phyloP scores from a whole-genome alignment of 2,888 invertebrate genomes.

The Eledona agricola region DNA sequence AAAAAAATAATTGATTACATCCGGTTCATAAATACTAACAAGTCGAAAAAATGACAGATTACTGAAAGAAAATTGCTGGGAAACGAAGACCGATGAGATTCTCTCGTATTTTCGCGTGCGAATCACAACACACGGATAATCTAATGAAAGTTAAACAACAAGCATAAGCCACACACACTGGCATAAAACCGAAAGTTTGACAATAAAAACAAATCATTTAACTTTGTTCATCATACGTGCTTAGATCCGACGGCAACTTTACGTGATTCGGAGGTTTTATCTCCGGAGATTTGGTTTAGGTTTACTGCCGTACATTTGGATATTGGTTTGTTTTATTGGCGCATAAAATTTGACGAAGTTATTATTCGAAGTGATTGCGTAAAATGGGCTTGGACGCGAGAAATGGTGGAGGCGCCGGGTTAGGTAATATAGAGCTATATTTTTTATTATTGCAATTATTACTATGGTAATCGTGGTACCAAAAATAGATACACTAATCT shows the following conservation, averaged over 20 bases:
- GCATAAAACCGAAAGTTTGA: conserved; percentile 21
- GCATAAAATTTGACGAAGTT: conserved; percentile 3
- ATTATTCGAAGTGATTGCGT: background rate
- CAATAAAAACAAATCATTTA: conserved; percentile 33
- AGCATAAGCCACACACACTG: conserved; percentile 19
- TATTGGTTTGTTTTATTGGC: conserved; percentile 7
- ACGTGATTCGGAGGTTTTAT: conserved; percentile 16
- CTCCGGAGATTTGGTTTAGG: conserved; percentile 3
- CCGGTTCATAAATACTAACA: conserved; percentile 15
- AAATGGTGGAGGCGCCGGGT: conserved; percentile 10
- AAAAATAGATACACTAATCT: too few relatives aligned
- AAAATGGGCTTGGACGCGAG: background rate
- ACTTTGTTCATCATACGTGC: conserved; percentile 34
- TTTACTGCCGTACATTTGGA: conserved; percentile 3
- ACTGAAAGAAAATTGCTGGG: conserved; percentile 7
- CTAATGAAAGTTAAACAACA: conserved; percentile 10
- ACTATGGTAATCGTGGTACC: too few relatives aligned
- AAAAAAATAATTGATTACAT: conserved; percentile 23
- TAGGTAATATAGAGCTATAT: too few relatives aligned
- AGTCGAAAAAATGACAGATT: conserved; percentile 23
- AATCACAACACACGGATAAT: conserved; percentile 17
- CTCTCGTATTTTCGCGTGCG: conserved; percentile 4
- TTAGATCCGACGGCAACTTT: conserved; percentile 13
- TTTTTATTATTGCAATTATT: too few relatives aligned
- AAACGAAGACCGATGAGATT: conserved; percentile 19